Conservation (phyloP, 2,797 vertebrate genomes). For the Clarias platycephalus region DNA sequence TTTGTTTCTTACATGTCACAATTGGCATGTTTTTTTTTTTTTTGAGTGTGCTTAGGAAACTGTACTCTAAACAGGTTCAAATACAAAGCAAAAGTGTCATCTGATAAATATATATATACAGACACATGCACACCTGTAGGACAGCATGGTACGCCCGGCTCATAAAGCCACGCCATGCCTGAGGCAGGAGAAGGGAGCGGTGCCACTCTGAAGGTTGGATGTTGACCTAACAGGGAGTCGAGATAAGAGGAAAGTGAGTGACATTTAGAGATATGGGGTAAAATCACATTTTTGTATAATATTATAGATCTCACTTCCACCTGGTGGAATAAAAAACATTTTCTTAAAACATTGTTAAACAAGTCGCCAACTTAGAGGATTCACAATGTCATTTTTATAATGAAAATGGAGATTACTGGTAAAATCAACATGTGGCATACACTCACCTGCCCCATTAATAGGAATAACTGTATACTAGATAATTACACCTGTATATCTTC, state of each 20-base stretch:
- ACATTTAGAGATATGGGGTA: not conserved
- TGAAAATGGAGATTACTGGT: not conserved
- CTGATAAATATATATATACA: not conserved
- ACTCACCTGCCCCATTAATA: not conserved
- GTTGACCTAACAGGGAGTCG: constrained; percentile 78
- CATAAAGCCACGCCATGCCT: constrained; percentile 91
- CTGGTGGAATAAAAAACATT: not conserved
- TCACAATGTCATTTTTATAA: not conserved
- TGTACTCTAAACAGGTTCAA: constrained; percentile 25
- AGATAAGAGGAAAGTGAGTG: not conserved
- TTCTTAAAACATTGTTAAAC: not conserved
- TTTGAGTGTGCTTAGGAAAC: not conserved
- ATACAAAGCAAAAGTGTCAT: not conserved
- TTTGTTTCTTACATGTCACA: constrained; percentile 14
- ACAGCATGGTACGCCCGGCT: constrained; percentile 82
- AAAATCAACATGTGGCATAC: not conserved
- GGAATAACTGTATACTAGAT: not conserved
- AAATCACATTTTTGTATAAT: not conserved
- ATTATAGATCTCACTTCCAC: not conserved
- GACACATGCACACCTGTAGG: constrained; percentile 80
- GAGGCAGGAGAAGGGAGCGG: constrained; percentile 84
- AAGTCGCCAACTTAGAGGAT: not conserved
- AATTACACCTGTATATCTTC: not conserved
- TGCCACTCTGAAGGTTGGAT: constrained; percentile 96
- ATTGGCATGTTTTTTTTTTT: not conserved